Evolutionary conservation across 2,797 vertebrate genomes (phyloP), one percentile per base, ranked within the genome.

Genomic region (Columba guinea): DNA sequence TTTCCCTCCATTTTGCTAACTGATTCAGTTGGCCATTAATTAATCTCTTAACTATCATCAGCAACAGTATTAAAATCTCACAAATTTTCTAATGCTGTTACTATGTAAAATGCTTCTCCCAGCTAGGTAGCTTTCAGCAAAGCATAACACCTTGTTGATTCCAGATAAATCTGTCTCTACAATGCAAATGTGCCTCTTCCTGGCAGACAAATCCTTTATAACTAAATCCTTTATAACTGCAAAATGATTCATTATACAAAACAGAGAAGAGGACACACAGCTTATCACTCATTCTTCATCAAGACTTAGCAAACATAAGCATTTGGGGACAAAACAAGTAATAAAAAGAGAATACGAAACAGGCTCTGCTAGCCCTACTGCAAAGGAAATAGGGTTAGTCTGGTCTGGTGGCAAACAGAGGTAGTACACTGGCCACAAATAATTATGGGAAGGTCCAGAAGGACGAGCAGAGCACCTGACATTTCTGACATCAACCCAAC

Each of bases 121-220:
- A 84, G 51, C 28, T 75, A 41, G 23, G 24, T 41, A 78, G 48
- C 59, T 71, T 94, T 93, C 89, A 92, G 77, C 34, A 93, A 94
- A 93, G 37, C 5, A 0, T 64, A 93, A 81, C 84, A 87, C 77
- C 89, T 91, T 89, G 69, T 89, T 95, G 80, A 75, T 39, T 89
- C 69, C n/a, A 75, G 58, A 92, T 71, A 86, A 90, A 93, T 90
- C 77, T 94, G 78, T 93, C 93, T 90, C 81, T 75, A 84, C 77
- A 90, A 86, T 48, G 86, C 83, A 90, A 90, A 89, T 78, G 13
- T 51, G 73, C 37, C 34, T 78, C 70, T 79, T 86, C 51, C 84
- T 81, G 81, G 46, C 55, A 81, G 86, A 67, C 26, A 93, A 94
- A 78, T 92, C 51, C 75, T 62, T 75, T 81, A 48, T 64, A 85